Evolutionary conservation across 2,113 vertebrate species (phyloP), one percentile per base, ranked within the genome.

Genomic region (Hippocampus abdominalis): DNA sequence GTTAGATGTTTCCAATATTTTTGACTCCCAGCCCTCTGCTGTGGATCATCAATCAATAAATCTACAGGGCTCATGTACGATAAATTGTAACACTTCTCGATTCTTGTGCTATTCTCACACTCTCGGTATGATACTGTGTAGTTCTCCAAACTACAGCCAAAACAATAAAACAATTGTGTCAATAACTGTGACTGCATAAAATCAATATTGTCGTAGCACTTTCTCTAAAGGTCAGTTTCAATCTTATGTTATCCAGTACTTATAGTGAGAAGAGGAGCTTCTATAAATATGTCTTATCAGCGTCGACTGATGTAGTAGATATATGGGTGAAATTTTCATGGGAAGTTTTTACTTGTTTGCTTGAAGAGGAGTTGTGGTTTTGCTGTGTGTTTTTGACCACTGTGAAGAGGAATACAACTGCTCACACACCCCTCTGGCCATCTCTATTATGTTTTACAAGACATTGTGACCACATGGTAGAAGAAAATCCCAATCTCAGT

Each of bases 331-430:
- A 18, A 16, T 56, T 39, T 27, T 25, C 16, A 20, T 29, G 59
- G 18, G 11, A 6, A 54, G 42, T 21, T 56, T 51, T 57, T 9
- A 13, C 21, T 25, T 67, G 27, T 57, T 20, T 69, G 29, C 21
- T 40, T 23, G 6, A n/a, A 39, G 6, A 57, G 20, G 29, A 29
- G 12, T 21, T 23, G 15, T 73, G 64, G 49, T 57, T 63, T 59
- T 65, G 32, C 42, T 72, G 62, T 69, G 29, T 44, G 57, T 20
- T 44, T 74, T 80, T 75, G 54, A 60, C 40, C 56, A 48, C 69
- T 60, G 20, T 32, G 51, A 69, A 64, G 67, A 64, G 32, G 42
- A 69, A 70, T 77, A 57, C 69, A 62, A 36, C 10, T 42, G n/a
- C 11, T 51, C 7, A 60, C 9, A 60, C 68, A 11, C 8, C 21